Conservation (phyloP, 2,888 invertebrate species). For the Endotricha flammealis region DNA sequence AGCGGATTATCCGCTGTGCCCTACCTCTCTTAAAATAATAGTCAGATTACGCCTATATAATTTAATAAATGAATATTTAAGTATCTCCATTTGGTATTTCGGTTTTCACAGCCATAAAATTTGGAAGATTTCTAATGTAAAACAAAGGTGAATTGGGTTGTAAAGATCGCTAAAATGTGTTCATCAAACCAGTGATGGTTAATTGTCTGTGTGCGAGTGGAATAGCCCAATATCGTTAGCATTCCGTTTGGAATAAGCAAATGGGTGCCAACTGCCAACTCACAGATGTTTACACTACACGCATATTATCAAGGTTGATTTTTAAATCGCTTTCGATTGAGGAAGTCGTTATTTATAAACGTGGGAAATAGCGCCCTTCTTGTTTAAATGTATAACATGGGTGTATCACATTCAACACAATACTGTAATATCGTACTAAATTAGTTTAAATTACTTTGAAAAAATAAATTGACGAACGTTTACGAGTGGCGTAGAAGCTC, state of each 20-base stretch:
- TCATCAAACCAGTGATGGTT: conserved; percentile 36
- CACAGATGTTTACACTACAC: conserved; percentile 32
- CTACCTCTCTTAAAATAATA: no score
- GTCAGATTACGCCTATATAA: no score
- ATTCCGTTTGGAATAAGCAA: conserved; percentile 35
- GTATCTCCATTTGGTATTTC: no score
- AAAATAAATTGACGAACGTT: no score
- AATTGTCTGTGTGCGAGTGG: conserved; percentile 39
- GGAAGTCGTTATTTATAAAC: conserved; percentile 22
- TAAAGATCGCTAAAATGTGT: no score
- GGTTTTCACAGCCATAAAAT: no score
- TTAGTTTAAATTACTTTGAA: no score
- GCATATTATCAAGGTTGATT: conserved; percentile 35
- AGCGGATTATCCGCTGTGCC: no score
- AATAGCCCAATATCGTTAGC: conserved; percentile 48
- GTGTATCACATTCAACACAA: conserved; percentile 4
- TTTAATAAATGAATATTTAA: no score
- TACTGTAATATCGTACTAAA: not conserved
- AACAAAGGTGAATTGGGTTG: no score
- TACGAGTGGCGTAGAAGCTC: no score
- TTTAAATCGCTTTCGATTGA: conserved; percentile 35
- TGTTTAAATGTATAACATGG: not conserved
- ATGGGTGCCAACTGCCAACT: conserved; percentile 45
- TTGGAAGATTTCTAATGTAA: no score
- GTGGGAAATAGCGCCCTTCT: conserved; percentile 14